Percentiles rank a stretch among this genome's conserved stretches.
Evolutionary conservation across 2,888 invertebrate species (phyloP).

Genomic region (Meteorus colon): DNA sequence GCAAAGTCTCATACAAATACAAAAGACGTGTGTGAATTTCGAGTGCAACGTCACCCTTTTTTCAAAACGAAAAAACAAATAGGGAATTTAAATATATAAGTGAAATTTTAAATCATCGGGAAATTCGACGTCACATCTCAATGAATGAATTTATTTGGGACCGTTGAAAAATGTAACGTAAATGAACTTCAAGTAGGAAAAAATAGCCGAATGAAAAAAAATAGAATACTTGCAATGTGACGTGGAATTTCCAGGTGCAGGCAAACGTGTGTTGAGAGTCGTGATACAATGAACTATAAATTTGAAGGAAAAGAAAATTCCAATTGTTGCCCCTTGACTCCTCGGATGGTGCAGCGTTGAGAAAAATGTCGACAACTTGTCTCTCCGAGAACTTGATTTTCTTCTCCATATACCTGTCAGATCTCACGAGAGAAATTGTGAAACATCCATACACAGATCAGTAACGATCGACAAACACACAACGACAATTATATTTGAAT

Average conservation of each 20-base stretch:
- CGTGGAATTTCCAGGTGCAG: slow-evolving; percentile 26
- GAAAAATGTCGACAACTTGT: neutral
- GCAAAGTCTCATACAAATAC: slow-evolving; percentile 59
- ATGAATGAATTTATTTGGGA: neutral
- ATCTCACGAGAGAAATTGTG: neutral
- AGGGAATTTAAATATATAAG: neutral
- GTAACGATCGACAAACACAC: neutral
- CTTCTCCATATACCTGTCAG: slow-evolving; percentile 1
- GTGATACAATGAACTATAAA: neutral
- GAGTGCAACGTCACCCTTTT: neutral
- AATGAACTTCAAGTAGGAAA: neutral
- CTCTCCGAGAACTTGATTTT: neutral
- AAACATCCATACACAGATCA: neutral
- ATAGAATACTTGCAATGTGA: slow-evolving; percentile 28
- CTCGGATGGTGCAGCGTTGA: neutral
- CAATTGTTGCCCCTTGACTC: neutral
- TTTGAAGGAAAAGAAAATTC: neutral
- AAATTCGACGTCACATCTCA: slow-evolving; percentile 27
- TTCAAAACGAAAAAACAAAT: neutral
- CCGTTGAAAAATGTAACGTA: neutral
- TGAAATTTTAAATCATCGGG: neutral
- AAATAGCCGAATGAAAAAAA: neutral
- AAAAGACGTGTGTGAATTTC: slow-evolving; percentile 48
- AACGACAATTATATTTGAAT: neutral
- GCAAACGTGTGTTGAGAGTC: neutral